phyloP scores from a whole-genome alignment of 2,797 vertebrate species.

The Eupleurogrammus muticus region DNA sequence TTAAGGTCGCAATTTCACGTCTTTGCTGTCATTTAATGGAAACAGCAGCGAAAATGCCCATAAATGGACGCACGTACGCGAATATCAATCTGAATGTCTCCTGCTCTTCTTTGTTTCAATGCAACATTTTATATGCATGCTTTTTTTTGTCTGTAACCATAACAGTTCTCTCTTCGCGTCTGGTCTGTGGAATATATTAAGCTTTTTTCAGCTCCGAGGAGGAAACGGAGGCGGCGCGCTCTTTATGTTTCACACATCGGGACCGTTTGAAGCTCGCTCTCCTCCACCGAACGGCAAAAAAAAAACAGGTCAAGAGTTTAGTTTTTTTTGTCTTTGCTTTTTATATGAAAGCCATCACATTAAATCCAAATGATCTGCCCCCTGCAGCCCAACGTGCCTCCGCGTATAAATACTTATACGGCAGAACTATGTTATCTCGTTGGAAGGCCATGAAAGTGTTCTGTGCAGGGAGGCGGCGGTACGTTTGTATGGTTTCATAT shows the following conservation, averaged over 20 bases:
- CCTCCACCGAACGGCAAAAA: slow-evolving; percentile 32
- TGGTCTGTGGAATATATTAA: slow-evolving; percentile 61
- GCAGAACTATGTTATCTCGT: slow-evolving; percentile 68
- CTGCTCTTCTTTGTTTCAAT: slow-evolving; percentile 60
- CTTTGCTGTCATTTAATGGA: slow-evolving; percentile 64
- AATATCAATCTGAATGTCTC: slow-evolving; percentile 45
- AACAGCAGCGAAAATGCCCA: slow-evolving; percentile 56
- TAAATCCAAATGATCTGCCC: slow-evolving; percentile 61
- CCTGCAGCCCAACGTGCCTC: slow-evolving; percentile 43
- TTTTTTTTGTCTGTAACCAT: slow-evolving; percentile 71
- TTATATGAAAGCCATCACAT: slow-evolving; percentile 61
- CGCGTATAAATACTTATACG: slow-evolving; percentile 72
- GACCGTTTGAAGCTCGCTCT: slow-evolving; percentile 30
- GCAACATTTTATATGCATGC: slow-evolving; percentile 64
- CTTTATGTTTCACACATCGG: slow-evolving; percentile 32
- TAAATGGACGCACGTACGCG: slow-evolving; percentile 63
- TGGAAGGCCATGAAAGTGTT: slow-evolving; percentile 51
- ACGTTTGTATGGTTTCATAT: slow-evolving; percentile 52
- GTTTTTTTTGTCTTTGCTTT: slow-evolving; percentile 16
- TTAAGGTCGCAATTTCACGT: slow-evolving; percentile 48
- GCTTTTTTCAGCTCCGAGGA: slow-evolving; percentile 50
- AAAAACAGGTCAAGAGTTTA: slow-evolving; percentile 15
- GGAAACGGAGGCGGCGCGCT: slow-evolving; percentile 32
- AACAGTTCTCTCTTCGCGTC: slow-evolving; percentile 67
- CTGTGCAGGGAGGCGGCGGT: slow-evolving; percentile 22